Conservation (phyloP, 2,888 invertebrate species). For the Epinotia demarniana region DNA sequence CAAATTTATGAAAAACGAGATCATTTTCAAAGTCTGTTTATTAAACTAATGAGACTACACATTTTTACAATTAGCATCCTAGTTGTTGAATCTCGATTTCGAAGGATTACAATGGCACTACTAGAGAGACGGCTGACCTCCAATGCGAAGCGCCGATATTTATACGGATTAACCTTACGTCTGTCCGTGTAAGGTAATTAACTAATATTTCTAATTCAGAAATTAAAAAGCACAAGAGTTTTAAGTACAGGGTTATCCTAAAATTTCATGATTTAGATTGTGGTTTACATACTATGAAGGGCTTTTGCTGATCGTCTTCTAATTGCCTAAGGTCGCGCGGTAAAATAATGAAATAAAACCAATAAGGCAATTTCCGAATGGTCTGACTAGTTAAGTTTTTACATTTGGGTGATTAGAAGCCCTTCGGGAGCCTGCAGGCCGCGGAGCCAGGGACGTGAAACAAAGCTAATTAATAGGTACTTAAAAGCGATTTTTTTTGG, state of each 20-base stretch:
- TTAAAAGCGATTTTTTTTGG: slow-evolving; percentile 43
- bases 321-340: slow-evolving; percentile 10
- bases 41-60: slow-evolving; percentile 57
- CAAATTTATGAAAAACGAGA: slow-evolving; percentile 74
- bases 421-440: slow-evolving; percentile 11
- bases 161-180: slow-evolving; percentile 33
- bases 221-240: slow-evolving; percentile 44
- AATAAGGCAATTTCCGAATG: slow-evolving; percentile 21
- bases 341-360: slow-evolving; percentile 25
- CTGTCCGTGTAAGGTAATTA: slow-evolving; percentile 29
- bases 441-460: slow-evolving; percentile 19
- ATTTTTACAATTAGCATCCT: slow-evolving; percentile 43
- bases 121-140: slow-evolving; percentile 48
- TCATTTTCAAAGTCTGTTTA: slow-evolving; percentile 68
- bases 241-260: slow-evolving; percentile 56
- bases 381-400: slow-evolving; percentile 27
- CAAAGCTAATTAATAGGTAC: slow-evolving; percentile 23
- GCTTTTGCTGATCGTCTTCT: slow-evolving; percentile 35
- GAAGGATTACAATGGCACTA: slow-evolving; percentile 64
- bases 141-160: slow-evolving; percentile 37
- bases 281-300: slow-evolving; percentile 28
- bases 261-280: slow-evolving; percentile 47
- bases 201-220: slow-evolving; percentile 39
- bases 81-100: slow-evolving; percentile 38
- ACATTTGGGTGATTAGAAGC: slow-evolving; percentile 29